Evolutionary conservation across 2,888 invertebrate genomes (phyloP).

Genomic region (Metellina segmentata): DNA sequence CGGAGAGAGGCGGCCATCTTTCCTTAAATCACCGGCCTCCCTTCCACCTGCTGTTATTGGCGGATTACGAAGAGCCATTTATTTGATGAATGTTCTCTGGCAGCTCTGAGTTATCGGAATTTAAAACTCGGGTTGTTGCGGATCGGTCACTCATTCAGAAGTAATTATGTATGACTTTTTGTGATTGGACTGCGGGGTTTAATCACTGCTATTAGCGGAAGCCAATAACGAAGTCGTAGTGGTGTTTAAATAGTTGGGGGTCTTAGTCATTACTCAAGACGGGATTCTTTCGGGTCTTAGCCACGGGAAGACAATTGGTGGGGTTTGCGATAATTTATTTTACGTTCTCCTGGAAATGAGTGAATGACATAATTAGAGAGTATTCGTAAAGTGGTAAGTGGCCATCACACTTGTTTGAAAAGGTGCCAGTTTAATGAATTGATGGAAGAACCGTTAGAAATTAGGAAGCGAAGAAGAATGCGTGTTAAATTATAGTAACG

Average conservation of each 20-base stretch:
- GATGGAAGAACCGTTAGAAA: background rate
- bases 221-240: conserved; percentile 27
- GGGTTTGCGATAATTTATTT: background rate
- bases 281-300: conserved; percentile 11
- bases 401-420: background rate
- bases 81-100: background rate
- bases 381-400: background rate
- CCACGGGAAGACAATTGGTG: background rate
- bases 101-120: conserved; percentile 36
- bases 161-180: conserved; percentile 65
- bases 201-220: conserved; percentile 68
- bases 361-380: background rate
- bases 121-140: background rate
- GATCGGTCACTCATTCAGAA: conserved; percentile 49
- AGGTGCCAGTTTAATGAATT: background rate
- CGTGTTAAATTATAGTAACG: background rate
- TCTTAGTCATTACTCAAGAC: conserved; percentile 45
- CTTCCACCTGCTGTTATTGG: background rate
- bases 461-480: background rate
- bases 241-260: conserved; percentile 46
- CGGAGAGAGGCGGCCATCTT: conserved; percentile 2
- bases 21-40: conserved; percentile 19
- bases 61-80: background rate
- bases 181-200: conserved; percentile 68
- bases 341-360: background rate